Conservation (phyloP, 2,797 vertebrate species). For the Lophius americanus region DNA sequence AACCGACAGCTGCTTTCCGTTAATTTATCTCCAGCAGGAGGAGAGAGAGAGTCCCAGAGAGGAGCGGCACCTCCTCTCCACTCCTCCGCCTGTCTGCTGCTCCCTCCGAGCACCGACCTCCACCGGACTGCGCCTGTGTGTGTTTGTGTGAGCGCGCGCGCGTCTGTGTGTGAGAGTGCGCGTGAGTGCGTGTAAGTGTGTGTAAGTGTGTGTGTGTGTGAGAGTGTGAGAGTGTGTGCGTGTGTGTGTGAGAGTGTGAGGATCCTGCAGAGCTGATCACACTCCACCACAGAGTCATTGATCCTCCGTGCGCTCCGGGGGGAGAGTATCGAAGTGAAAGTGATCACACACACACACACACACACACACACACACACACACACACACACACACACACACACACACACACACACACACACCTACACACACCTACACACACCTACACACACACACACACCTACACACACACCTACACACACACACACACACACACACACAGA, state of each 20-base stretch:
- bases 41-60: constrained; percentile 26
- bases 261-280: too few species aligned
- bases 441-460: not conserved
- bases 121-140: constrained; percentile 45
- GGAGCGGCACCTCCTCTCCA: constrained; percentile 59
- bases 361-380: not conserved
- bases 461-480: too few species aligned
- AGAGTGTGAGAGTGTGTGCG: too few species aligned
- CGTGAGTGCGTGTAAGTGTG: constrained; percentile 36
- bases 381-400: not conserved
- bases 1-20: constrained; percentile 69
- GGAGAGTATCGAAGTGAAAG: constrained; percentile 11
- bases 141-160: constrained; percentile 20
- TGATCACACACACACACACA: constrained; percentile 15
- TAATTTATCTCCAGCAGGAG: constrained; percentile 62
- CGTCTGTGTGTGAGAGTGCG: constrained; percentile 8
- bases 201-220: too few species aligned
- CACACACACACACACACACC: not conserved
- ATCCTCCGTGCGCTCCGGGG: constrained; percentile 28
- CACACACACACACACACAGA: too few species aligned
- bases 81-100: constrained; percentile 35
- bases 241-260: constrained; percentile 24
- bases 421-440: not conserved
- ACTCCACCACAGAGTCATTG: constrained; percentile 16
- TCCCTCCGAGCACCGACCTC: constrained; percentile 45